A percentile compares a stretch with the other conserved stretches of the same genome.
Evolutionary conservation across 2,797 vertebrate genomes (phyloP).

Genomic region (Chrysocyon brachyurus): DNA sequence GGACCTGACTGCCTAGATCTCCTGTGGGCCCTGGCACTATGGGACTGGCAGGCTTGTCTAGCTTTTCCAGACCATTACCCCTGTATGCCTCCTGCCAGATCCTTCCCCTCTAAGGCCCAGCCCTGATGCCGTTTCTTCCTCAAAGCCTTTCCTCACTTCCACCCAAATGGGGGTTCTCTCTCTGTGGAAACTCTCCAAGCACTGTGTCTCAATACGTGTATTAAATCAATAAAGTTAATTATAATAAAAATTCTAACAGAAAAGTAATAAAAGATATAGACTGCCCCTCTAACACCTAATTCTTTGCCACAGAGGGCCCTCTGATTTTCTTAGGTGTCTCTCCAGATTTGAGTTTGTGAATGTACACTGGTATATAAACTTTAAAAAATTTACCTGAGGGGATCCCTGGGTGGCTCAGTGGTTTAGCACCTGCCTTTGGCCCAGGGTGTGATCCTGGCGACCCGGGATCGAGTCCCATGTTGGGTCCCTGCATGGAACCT

Average conservation of each 20-base stretch:
- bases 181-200: not conserved
- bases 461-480: no score
- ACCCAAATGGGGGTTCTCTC: not conserved
- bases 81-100: not conserved
- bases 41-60: slow-evolving; percentile 1
- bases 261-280: not conserved
- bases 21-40: not conserved
- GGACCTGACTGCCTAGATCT: not conserved
- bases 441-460: no score
- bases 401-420: no score
- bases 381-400: not conserved
- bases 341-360: not conserved
- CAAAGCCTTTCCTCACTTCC: not conserved
- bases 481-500: no score
- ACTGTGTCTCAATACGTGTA: slow-evolving; percentile 6
- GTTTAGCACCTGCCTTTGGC: no score
- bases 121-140: not conserved
- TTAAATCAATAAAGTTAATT: not conserved
- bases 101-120: not conserved
- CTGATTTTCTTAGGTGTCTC: slow-evolving; percentile 25
- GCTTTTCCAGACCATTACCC: not conserved
- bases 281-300: not conserved
- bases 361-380: not conserved
- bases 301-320: slow-evolving; percentile 45
- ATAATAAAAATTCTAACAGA: slow-evolving; percentile 1